Conservation (phyloP, 2,888 invertebrate genomes). For the Lamellibrachia columna region DNA sequence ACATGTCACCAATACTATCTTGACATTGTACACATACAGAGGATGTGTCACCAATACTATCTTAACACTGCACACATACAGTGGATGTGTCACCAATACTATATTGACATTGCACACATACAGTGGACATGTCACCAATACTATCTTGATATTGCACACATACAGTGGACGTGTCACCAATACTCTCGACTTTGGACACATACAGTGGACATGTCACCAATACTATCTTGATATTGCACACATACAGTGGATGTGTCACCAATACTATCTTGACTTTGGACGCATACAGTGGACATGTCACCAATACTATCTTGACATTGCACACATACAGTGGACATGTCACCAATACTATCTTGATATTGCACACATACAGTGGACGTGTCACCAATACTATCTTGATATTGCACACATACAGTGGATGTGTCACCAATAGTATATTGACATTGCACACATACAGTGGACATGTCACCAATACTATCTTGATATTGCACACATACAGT, state of each 20-base stretch:
- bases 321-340: constrained; percentile 57
- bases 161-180: constrained; percentile 76
- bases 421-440: constrained; percentile 85
- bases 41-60: constrained; percentile 83
- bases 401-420: constrained; percentile 67
- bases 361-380: constrained; percentile 36
- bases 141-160: constrained; percentile 77
- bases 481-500: background rate
- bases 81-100: background rate
- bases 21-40: constrained; percentile 72
- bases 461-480: background rate
- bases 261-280: constrained; percentile 83
- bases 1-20: constrained; percentile 84
- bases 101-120: background rate
- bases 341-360: background rate
- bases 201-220: background rate
- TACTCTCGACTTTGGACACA: constrained; percentile 80
- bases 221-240: background rate
- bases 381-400: constrained; percentile 89
- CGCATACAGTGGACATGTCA: constrained; percentile 71
- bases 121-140: constrained; percentile 79
- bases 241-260: constrained; percentile 73
- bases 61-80: constrained; percentile 76
- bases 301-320: constrained; percentile 86
- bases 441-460: constrained; percentile 73